phyloP scores from a whole-genome alignment of 2,888 invertebrate species.

The Erebia ligea region DNA sequence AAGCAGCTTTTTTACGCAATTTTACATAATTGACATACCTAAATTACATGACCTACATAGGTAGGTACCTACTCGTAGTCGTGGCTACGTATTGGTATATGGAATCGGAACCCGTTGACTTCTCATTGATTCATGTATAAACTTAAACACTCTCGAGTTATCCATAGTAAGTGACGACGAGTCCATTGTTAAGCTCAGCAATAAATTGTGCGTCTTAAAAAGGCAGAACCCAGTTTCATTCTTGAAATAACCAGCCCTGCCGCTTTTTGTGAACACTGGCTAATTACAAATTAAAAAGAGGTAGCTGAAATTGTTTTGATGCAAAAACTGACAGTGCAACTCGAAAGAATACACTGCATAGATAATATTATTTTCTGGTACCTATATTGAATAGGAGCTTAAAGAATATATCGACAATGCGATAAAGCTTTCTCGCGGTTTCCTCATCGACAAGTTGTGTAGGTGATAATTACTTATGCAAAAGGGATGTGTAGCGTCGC shows the following conservation, averaged over 20 bases:
- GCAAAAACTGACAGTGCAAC: slow-evolving; percentile 10
- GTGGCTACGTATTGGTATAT: slow-evolving; percentile 44
- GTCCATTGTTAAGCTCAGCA: slow-evolving; percentile 55
- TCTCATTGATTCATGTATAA: slow-evolving; percentile 67
- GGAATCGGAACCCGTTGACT: slow-evolving; percentile 57
- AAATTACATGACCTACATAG: slow-evolving; percentile 4
- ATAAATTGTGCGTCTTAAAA: slow-evolving; percentile 37
- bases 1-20: background rate
- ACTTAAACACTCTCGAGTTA: slow-evolving; percentile 49
- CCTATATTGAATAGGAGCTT: no score
- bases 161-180: slow-evolving; percentile 53
- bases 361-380: no score
- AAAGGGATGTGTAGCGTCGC: no score
- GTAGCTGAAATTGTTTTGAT: slow-evolving; percentile 15
- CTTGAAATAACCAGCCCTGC: slow-evolving; percentile 37
- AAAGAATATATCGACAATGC: no score
- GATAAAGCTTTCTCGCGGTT: no score
- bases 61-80: background rate
- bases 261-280: slow-evolving; percentile 34
- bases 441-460: no score
- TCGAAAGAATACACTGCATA: background rate
- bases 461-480: no score
- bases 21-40: background rate
- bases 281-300: slow-evolving; percentile 34
- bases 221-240: slow-evolving; percentile 39